Base-by-base conservation (phyloP, 2,113 vertebrate species). In the Oxygymnocypris stewartii region DNA sequence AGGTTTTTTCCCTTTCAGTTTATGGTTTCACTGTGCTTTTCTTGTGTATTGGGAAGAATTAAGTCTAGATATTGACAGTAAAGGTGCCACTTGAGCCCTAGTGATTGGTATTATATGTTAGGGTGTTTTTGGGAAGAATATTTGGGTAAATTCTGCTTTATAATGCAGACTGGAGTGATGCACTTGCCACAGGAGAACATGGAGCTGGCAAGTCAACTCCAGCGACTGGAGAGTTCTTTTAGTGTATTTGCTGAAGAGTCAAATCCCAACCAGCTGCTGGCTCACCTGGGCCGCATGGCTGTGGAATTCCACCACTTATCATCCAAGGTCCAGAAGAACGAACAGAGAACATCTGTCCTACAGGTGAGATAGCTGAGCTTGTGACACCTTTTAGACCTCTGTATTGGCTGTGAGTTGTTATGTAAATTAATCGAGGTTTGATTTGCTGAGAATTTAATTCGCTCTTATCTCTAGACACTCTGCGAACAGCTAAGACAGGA, bases 261-360 rank as follows among this genome's bases (percentile, higher is more conserved):
- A 1, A 97, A 97, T 93, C 97, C 95, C 31, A 96, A 96, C 93
- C 97, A 98, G 91, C 96, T 99, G 85, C 93, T 99, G 3, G 94
- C 96, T 42, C 97, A 98, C 87, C 95, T 99, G 63, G 96, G 98
- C 61, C 97, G 97, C 86, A 98, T 99, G 97, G 98, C 97, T 18
- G 95, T 99, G 0, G 98, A 99, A 94, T 98, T 99, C 89, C 98
- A 98, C 93, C 97, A 97, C 37, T 93, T 99, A 88, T 97, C 98
- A 51, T 97, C 96, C 23, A 99, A 99, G 87, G 98, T 99, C 90
- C 97, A 99, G 92, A 98, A 96, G 94, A 99, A 99, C 0, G 98
- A 99, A 92, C 97, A 97, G 92, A 95, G 96, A 80, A 99, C 98
- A 0, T 97, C 98, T 0, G 95, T 98, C 86, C 92, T 99, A 65